phyloP scores from a whole-genome alignment of 35 echinoderm and acorn worm genomes.

The Eucidaris tribuloides region DNA sequence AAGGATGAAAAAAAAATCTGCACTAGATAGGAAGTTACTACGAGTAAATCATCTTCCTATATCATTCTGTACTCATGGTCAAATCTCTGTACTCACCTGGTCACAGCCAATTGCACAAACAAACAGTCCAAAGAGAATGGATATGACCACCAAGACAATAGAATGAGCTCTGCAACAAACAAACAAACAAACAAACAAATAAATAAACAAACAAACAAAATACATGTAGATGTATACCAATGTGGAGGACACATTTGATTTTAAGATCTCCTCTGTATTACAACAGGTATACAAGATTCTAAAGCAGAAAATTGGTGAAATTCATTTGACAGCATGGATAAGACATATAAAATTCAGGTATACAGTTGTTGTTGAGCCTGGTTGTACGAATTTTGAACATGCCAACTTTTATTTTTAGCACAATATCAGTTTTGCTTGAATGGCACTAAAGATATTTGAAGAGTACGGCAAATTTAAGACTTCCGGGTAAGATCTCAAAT shows the following conservation, averaged over 20 bases:
- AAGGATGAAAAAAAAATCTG: background rate
- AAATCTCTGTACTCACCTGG: conserved; percentile 86
- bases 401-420: no score
- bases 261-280: background rate
- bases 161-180: conserved; percentile 83
- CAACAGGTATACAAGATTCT: background rate
- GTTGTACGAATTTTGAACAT: no score
- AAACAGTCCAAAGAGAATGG: conserved; percentile 95
- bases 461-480: no score
- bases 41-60: background rate
- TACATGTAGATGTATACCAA: background rate
- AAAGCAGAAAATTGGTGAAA: background rate
- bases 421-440: no score
- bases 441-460: no score
- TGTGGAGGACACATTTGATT: background rate
- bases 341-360: no score
- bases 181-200: conserved; percentile 18
- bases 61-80: no score
- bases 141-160: conserved; percentile 78
- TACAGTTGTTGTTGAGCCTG: no score
- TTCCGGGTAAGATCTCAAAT: no score
- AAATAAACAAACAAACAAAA: background rate
- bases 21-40: background rate
- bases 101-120: conserved; percentile 97
- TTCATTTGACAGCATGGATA: no score